Percentiles rank a stretch among this genome's conserved stretches.
Conservation (phyloP, 2,113 vertebrate genomes). For the Nibea albiflora region DNA sequence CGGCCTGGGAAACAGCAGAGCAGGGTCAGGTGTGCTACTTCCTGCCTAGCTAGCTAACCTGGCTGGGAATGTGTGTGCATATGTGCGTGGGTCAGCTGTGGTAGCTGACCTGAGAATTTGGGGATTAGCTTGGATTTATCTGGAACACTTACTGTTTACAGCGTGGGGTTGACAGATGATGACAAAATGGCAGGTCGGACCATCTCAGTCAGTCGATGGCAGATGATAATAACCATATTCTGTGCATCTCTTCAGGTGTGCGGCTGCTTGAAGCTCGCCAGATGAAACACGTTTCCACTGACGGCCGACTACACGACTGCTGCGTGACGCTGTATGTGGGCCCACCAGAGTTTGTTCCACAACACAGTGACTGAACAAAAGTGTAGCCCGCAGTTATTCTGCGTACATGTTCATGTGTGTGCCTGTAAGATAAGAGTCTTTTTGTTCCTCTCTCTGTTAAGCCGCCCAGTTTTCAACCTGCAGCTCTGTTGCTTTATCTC, state of each 20-base stretch:
- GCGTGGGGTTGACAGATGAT: constrained; percentile 44
- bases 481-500: constrained; percentile 56
- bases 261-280: constrained; percentile 38
- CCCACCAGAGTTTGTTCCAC: constrained; percentile 47
- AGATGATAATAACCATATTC: constrained; percentile 14
- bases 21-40: constrained; percentile 73
- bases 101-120: constrained; percentile 61
- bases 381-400: constrained; percentile 65
- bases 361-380: constrained; percentile 59
- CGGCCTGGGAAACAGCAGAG: constrained; percentile 47
- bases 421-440: constrained; percentile 63
- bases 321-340: constrained; percentile 37
- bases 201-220: neutral
- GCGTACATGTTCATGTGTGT: constrained; percentile 49
- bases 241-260: neutral
- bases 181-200: constrained; percentile 49
- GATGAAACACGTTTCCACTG: constrained; percentile 56
- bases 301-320: constrained; percentile 37
- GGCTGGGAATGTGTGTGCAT: constrained; percentile 23
- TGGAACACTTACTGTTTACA: constrained; percentile 40
- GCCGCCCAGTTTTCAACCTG: constrained; percentile 71
- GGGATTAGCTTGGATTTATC: constrained; percentile 58
- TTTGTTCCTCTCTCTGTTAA: constrained; percentile 68
- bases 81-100: constrained; percentile 63
- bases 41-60: constrained; percentile 43